Evolutionary conservation across 2,113 vertebrate genomes (phyloP).

Genomic region (Numenius arquata): DNA sequence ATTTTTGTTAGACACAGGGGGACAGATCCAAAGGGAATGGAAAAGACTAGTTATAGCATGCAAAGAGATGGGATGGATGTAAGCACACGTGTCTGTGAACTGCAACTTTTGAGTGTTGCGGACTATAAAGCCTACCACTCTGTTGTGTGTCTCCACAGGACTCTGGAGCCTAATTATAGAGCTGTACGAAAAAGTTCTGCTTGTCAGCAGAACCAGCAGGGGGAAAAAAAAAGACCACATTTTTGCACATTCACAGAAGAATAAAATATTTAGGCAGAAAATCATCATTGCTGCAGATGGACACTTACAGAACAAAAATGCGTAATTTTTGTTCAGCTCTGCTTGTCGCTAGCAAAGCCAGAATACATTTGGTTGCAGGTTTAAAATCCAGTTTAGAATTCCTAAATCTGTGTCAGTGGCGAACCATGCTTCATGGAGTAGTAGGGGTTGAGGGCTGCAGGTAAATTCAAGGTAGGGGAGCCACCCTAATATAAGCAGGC

Average conservation of each 20-base stretch:
- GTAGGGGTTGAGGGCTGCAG: background rate
- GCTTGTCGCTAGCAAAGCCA: background rate
- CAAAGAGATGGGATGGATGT: background rate
- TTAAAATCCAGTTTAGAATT: conserved; percentile 2
- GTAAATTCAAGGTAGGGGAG: background rate
- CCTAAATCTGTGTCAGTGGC: background rate
- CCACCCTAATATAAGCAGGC: background rate
- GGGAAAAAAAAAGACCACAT: background rate
- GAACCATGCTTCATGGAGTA: background rate
- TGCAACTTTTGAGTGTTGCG: background rate
- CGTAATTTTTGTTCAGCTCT: conserved; percentile 42
- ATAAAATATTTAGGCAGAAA: conserved; percentile 63
- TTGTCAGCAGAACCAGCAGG: conserved; percentile 53
- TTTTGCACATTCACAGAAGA: conserved; percentile 59
- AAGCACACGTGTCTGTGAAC: background rate
- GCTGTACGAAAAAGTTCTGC: conserved; percentile 45
- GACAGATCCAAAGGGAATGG: background rate
- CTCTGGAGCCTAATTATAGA: conserved; percentile 66
- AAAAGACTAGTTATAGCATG: background rate
- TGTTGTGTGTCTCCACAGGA: conserved; percentile 41
- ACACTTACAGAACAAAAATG: conserved; percentile 58
- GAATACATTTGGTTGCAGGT: background rate
- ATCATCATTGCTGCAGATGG: conserved; percentile 59
- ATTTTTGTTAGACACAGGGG: background rate
- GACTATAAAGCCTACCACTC: conserved; percentile 22